Evolutionary conservation across 2,797 vertebrate species (phyloP).

Genomic region (Bradypodion pumilum): DNA sequence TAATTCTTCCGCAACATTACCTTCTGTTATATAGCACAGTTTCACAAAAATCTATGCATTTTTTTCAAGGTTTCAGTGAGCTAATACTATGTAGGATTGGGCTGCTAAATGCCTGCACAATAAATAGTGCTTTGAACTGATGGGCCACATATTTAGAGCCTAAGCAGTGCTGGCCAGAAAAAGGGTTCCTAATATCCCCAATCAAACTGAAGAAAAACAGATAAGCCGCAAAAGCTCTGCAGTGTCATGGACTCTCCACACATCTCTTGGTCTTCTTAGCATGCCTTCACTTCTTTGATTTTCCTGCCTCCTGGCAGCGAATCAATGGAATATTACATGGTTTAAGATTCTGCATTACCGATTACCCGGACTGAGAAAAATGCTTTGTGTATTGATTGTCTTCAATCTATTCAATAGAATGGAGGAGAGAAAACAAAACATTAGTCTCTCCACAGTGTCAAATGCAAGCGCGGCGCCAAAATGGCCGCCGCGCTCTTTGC

Average conservation of each 20-base stretch:
- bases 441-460: not conserved
- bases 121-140: not conserved
- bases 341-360: constrained; percentile 15
- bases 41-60: not conserved
- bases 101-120: not conserved
- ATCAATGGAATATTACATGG: constrained; percentile 6
- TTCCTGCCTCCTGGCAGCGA: constrained; percentile 12
- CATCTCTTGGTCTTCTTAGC: not conserved
- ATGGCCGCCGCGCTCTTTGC: too few relatives aligned
- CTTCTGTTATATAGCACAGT: not conserved
- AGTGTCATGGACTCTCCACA: not conserved
- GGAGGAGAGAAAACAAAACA: constrained; percentile 8
- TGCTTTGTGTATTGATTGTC: constrained; percentile 9
- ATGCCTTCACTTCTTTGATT: not conserved
- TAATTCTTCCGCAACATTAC: not conserved
- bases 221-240: not conserved
- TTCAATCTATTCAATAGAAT: constrained; percentile 4
- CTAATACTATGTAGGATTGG: not conserved
- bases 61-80: not conserved
- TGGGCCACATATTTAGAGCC: not conserved
- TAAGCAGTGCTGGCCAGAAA: not conserved
- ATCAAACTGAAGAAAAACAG: not conserved
- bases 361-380: constrained; percentile 20
- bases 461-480: too few relatives aligned
- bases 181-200: not conserved